A percentile compares a stretch with the other conserved stretches of the same genome.
Evolutionary conservation across 2,797 vertebrate genomes (phyloP).

Genomic region (Onychomys arenicola): DNA sequence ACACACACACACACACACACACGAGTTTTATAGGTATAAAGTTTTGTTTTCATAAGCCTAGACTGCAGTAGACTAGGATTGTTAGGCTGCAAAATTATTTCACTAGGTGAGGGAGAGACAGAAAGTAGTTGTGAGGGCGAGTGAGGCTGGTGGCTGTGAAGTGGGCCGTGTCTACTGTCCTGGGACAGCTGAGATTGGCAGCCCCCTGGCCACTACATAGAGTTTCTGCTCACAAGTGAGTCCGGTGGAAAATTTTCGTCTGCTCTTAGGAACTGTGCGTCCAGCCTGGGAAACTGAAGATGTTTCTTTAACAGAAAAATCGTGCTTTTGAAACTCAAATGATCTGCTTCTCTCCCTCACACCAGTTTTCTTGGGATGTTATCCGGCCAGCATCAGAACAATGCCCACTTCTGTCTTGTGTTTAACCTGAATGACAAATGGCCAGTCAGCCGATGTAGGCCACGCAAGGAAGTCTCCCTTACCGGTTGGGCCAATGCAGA

Average conservation of each 20-base stretch:
- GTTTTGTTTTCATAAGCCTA: background rate
- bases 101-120: background rate
- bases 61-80: background rate
- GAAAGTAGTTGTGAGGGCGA: background rate
- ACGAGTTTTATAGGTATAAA: background rate
- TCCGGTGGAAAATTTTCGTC: constrained; percentile 75
- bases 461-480: constrained; percentile 2
- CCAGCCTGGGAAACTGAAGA: constrained; percentile 64
- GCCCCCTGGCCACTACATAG: background rate
- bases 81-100: background rate
- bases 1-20: background rate
- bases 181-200: background rate
- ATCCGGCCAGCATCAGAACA: constrained; percentile 76
- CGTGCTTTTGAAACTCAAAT: constrained; percentile 65
- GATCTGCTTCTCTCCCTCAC: constrained; percentile 58
- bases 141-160: background rate
- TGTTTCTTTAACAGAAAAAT: constrained; percentile 73
- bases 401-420: constrained; percentile 76
- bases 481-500: background rate
- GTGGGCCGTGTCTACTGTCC: background rate
- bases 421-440: constrained; percentile 73
- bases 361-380: constrained; percentile 73
- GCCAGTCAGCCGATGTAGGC: constrained; percentile 54
- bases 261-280: background rate
- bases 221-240: constrained; percentile 39